Evolutionary conservation across 2,888 invertebrate genomes (phyloP).

Genomic region (Xiphydria camelus): DNA sequence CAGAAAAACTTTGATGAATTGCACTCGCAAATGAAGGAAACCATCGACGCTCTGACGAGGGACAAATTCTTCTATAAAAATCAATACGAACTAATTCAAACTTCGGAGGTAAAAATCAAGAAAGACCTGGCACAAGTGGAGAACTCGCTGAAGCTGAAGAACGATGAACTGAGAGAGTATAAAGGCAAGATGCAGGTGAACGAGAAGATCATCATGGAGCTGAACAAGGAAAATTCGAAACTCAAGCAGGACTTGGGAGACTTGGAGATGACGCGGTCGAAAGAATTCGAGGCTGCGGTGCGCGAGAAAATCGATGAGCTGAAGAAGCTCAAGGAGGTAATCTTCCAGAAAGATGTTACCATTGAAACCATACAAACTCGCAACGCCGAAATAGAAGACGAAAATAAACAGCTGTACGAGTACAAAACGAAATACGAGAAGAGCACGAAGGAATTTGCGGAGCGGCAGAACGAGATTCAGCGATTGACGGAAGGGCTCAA

Average conservation of each 20-base stretch:
- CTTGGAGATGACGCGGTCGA: constrained; percentile 64
- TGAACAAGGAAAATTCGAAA: constrained; percentile 62
- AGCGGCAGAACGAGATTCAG: constrained; percentile 39
- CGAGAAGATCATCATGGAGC: constrained; percentile 62
- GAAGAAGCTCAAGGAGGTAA: constrained; percentile 58
- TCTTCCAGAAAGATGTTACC: constrained; percentile 43
- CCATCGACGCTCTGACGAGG: constrained; percentile 61
- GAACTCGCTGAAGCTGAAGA: constrained; percentile 54
- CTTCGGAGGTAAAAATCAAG: constrained; percentile 61
- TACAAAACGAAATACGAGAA: constrained; percentile 59
- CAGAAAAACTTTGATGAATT: constrained; percentile 63
- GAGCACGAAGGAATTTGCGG: constrained; percentile 33
- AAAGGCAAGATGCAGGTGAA: constrained; percentile 59
- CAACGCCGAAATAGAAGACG: constrained; percentile 45
- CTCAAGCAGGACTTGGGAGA: constrained; percentile 61
- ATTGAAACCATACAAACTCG: constrained; percentile 44
- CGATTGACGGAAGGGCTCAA: constrained; percentile 45
- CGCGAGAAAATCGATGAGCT: constrained; percentile 60
- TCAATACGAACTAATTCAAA: constrained; percentile 61
- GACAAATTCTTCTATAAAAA: constrained; percentile 64
- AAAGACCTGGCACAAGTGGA: constrained; percentile 65
- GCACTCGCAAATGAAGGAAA: constrained; percentile 61
- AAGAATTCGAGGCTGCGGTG: constrained; percentile 55
- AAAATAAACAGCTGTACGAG: constrained; percentile 45
- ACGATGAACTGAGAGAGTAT: constrained; percentile 61